These are phyloP conservation scores for Borostomias antarcticus DNA, from an alignment of 2,797 vertebrate species.

Conservation along the genomic window DNA sequence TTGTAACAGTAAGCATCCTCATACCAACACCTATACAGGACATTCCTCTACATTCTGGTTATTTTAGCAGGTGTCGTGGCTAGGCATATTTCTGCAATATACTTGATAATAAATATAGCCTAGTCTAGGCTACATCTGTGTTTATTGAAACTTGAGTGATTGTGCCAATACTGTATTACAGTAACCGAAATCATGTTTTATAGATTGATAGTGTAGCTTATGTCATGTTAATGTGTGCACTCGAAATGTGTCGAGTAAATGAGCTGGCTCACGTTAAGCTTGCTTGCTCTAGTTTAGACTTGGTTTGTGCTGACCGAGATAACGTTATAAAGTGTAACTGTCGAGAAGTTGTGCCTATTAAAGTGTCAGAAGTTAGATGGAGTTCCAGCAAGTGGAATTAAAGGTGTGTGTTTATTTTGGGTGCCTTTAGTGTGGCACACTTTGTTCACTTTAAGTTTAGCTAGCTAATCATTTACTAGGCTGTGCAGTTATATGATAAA, in stretches of 20 bases:
- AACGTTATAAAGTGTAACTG: background rate
- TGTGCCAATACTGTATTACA: too few species aligned
- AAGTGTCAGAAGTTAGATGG: background rate
- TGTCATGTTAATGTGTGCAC: background rate
- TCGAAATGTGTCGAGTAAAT: background rate
- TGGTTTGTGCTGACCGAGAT: background rate
- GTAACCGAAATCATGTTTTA: background rate
- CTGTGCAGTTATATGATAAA: too few species aligned
- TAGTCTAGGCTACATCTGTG: background rate
- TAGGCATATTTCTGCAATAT: background rate
- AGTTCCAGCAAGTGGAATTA: background rate
- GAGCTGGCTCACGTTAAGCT: background rate
- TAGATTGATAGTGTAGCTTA: background rate
- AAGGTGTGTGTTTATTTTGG: too few species aligned
- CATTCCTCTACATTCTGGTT: slow-evolving; percentile 16
- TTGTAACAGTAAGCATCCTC: background rate
- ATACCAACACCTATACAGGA: slow-evolving; percentile 2
- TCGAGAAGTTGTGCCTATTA: background rate
- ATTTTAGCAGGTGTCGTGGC: background rate
- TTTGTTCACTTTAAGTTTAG: too few species aligned
- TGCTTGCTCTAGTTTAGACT: background rate
- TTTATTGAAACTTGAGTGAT: background rate
- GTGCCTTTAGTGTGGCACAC: background rate
- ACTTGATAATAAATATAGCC: background rate
- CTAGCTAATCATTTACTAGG: too few species aligned